Conservation (phyloP, 2,797 vertebrate genomes). For the Channa striata region DNA sequence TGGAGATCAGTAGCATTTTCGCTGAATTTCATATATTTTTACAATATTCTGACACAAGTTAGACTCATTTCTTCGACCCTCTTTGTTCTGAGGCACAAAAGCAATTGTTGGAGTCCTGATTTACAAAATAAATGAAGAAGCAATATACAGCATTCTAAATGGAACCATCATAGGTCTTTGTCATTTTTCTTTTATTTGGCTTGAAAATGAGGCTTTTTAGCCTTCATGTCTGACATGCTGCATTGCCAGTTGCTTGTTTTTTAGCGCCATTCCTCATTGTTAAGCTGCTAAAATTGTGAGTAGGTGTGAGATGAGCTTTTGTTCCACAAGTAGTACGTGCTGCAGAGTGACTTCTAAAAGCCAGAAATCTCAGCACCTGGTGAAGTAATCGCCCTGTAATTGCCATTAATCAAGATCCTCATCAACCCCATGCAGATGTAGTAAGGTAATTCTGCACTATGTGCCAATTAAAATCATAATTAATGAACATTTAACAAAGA, state of each 20-base stretch:
- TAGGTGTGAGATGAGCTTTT: constrained; percentile 34
- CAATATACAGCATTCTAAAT: neutral
- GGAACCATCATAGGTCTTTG: neutral
- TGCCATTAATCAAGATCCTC: constrained; percentile 65
- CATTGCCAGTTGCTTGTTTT: constrained; percentile 24
- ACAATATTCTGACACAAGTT: too few species aligned
- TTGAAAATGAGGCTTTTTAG: constrained; percentile 29
- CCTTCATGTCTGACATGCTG: constrained; percentile 11
- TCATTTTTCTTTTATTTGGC: constrained; percentile 10
- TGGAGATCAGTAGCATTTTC: too few species aligned
- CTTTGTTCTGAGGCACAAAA: neutral
- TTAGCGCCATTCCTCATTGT: constrained; percentile 28
- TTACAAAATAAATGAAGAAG: neutral
- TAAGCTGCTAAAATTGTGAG: constrained; percentile 7
- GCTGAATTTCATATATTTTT: too few species aligned
- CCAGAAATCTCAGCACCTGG: constrained; percentile 57
- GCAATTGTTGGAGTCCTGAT: neutral
- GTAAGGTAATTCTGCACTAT: constrained; percentile 41
- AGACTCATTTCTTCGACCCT: neutral
- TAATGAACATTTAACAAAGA: constrained; percentile 37
- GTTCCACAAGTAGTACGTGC: constrained; percentile 6
- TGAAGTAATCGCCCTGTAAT: constrained; percentile 48
- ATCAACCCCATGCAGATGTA: constrained; percentile 64
- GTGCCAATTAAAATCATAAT: constrained; percentile 54
- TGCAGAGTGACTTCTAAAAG: constrained; percentile 47